Percentiles rank a stretch among this genome's conserved stretches.
phyloP scores from a whole-genome alignment of 2,888 invertebrate species.

The Nomada flava region DNA sequence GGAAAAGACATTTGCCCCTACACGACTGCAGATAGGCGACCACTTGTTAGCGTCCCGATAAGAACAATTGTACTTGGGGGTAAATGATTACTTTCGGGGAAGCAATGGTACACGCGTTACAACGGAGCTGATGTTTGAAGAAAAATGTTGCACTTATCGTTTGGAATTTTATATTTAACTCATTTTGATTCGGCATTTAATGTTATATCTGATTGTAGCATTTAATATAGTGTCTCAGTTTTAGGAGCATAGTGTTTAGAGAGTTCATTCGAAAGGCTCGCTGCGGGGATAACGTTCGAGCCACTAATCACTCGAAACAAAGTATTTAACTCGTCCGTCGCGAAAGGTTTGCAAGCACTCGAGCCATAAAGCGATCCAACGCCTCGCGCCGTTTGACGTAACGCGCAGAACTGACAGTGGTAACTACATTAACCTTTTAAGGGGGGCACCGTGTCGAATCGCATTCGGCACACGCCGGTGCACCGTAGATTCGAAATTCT shows the following conservation, averaged over 20 bases:
- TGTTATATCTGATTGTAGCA: no score
- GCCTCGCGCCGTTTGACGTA: slow-evolving; percentile 37
- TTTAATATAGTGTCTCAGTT: no score
- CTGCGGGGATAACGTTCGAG: no score
- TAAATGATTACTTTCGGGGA: background rate
- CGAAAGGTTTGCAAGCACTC: slow-evolving; percentile 3
- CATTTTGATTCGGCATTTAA: no score
- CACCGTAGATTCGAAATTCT: slow-evolving; percentile 59
- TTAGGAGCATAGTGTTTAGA: no score
- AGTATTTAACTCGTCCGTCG: slow-evolving; percentile 10
- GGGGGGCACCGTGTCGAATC: slow-evolving; percentile 58
- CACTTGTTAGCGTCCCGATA: slow-evolving; percentile 49
- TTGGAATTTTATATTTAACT: no score
- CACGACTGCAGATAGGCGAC: slow-evolving; percentile 12
- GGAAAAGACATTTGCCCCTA: slow-evolving; percentile 38
- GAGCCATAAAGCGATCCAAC: slow-evolving; percentile 19
- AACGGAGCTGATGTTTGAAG: background rate
- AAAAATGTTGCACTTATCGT: no score
- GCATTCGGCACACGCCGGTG: slow-evolving; percentile 63
- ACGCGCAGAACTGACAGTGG: slow-evolving; percentile 59
- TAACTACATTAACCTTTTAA: slow-evolving; percentile 63
- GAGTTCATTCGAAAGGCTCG: no score
- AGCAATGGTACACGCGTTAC: background rate
- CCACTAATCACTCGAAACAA: slow-evolving; percentile 9
- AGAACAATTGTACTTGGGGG: slow-evolving; percentile 30